A percentile compares a stretch with the other conserved stretches of the same genome.
Conservation (phyloP, 2,888 invertebrate genomes). For the Aspidiotus rigidus region DNA sequence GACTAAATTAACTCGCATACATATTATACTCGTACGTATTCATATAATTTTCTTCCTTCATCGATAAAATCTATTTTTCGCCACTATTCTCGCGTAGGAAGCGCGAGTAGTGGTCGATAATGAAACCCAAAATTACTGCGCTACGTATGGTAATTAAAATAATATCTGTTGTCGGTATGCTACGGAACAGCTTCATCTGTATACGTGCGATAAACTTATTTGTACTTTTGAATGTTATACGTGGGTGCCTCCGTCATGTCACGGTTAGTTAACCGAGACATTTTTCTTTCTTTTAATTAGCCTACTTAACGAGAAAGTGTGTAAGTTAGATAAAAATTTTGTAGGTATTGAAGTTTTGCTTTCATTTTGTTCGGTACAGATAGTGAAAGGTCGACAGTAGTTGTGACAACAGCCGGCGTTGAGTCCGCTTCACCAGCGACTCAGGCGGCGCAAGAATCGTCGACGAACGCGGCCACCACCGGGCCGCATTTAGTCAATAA, state of each 20-base stretch:
- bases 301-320: constrained; percentile 30
- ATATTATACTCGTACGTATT: background rate
- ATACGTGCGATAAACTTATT: background rate
- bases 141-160: background rate
- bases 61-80: background rate
- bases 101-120: background rate
- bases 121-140: background rate
- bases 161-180: background rate
- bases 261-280: constrained; percentile 25
- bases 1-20: too few species aligned
- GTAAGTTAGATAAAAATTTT: constrained; percentile 3
- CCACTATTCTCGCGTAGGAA: background rate
- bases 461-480: constrained; percentile 8
- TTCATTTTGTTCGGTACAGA: constrained; percentile 17
- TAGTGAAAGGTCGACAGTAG: constrained; percentile 34
- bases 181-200: background rate
- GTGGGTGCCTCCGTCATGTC: constrained; percentile 22
- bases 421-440: background rate
- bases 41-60: background rate
- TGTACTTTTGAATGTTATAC: constrained; percentile 5
- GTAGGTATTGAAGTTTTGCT: constrained; percentile 8
- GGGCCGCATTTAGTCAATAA: constrained; percentile 49
- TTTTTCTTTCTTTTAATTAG: constrained; percentile 23
- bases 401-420: constrained; percentile 20
- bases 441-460: background rate